Conservation (phyloP, 2,888 invertebrate genomes). For the Eupithecia pulchellata region DNA sequence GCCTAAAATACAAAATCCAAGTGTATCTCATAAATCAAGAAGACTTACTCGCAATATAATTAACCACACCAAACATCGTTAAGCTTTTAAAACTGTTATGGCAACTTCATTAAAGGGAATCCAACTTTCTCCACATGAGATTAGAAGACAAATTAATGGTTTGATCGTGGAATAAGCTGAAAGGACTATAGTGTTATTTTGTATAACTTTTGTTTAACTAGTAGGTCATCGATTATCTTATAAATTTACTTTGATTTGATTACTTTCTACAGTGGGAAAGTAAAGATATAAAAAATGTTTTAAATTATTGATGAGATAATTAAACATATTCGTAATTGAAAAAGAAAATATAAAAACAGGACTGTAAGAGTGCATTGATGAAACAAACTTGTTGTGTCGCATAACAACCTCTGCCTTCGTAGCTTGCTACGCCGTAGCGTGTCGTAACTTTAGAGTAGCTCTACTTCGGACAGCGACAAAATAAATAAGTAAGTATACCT, state of each 20-base stretch:
- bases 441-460: too few relatives aligned
- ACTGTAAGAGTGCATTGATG: neutral
- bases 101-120: constrained; percentile 59
- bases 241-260: too few relatives aligned
- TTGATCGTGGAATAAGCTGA: constrained; percentile 31
- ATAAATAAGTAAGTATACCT: too few relatives aligned
- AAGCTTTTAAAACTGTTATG: constrained; percentile 60
- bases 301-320: too few relatives aligned
- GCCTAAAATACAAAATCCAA: constrained; percentile 18
- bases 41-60: constrained; percentile 46
- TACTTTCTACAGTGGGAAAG: too few relatives aligned
- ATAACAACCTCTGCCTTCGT: too few relatives aligned
- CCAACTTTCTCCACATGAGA: constrained; percentile 60
- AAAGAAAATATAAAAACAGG: neutral
- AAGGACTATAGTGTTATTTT: neutral
- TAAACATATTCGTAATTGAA: too few relatives aligned
- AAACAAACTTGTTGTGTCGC: neutral
- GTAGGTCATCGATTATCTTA: too few relatives aligned
- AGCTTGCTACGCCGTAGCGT: neutral
- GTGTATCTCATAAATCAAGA: constrained; percentile 35
- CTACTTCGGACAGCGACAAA: too few relatives aligned
- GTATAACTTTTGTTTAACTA: too few relatives aligned
- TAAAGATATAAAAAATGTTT: too few relatives aligned
- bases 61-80: constrained; percentile 53
- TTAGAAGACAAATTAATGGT: constrained; percentile 55